A percentile compares a stretch with the other conserved stretches of the same genome.
Evolutionary conservation across 23 tunicate genomes (phyloP).

Genomic region (Botrylloides violaceus): DNA sequence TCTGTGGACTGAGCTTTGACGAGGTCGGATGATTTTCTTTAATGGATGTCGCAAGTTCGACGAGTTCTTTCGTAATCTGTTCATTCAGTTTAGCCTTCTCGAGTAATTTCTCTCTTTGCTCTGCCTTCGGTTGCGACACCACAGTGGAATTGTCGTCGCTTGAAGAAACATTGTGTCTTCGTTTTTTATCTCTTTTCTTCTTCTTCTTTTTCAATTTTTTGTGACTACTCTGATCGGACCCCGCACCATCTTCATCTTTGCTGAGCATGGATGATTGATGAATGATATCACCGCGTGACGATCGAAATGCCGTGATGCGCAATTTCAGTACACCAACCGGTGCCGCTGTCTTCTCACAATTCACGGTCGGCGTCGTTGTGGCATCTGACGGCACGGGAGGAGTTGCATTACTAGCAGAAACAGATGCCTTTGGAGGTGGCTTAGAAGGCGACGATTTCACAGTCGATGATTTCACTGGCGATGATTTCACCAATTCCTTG

Average conservation of each 20-base stretch:
- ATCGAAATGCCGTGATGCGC: conserved; percentile 74
- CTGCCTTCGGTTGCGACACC: not conserved
- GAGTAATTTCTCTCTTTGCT: not conserved
- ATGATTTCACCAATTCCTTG: not conserved
- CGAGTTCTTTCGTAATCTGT: conserved; percentile 2
- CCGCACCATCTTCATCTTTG: conserved; percentile 23
- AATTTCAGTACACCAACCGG: conserved; percentile 19
- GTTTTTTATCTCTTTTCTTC: conserved; percentile 35
- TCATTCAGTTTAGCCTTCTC: not conserved
- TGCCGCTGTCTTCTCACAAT: not conserved
- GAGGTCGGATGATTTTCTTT: not conserved
- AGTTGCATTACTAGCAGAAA: not conserved
- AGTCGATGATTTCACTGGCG: not conserved
- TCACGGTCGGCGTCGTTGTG: not conserved
- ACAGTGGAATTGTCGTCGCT: conserved; percentile 10
- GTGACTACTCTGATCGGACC: conserved; percentile 4
- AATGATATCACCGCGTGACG: conserved; percentile 63
- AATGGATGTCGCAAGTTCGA: conserved; percentile 8
- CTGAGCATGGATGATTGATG: conserved; percentile 56
- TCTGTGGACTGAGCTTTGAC: conserved; percentile 6
- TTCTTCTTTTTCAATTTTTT: conserved; percentile 35
- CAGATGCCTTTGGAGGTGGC: not conserved
- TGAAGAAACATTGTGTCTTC: conserved; percentile 12
- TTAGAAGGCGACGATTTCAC: not conserved
- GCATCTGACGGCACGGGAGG: not conserved